Evolutionary conservation across 35 echinoderm and acorn worm genomes (phyloP).

Genomic region (Ophioderma brevispina): DNA sequence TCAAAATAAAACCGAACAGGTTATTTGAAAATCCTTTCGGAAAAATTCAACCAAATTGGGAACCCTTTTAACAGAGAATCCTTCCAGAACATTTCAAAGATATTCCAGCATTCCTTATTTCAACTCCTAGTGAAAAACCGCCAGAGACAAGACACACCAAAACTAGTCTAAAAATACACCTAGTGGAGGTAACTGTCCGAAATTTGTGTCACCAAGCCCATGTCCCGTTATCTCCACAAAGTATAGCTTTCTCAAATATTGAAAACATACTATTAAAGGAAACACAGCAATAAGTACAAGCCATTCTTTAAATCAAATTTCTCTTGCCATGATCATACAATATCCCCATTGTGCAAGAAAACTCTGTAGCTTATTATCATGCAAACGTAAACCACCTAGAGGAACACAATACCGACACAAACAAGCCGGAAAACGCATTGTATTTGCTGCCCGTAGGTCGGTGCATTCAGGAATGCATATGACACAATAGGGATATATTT

Average conservation of each 20-base stretch:
- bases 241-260: background rate
- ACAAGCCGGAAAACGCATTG: constrained; percentile 3
- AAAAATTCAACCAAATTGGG: no score
- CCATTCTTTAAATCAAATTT: background rate
- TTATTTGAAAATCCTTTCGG: no score
- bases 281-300: background rate
- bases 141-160: no score
- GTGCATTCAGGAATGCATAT: background rate
- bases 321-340: background rate
- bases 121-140: no score
- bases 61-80: no score
- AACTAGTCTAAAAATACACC: no score
- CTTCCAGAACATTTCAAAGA: no score
- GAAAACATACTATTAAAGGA: background rate
- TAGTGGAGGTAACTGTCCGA: no score
- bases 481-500: constrained; percentile 1
- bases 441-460: background rate
- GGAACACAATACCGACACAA: background rate
- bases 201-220: no score
- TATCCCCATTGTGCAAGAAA: background rate
- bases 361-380: background rate
- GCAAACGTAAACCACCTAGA: background rate
- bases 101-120: no score
- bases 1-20: no score
- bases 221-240: no score